phyloP scores from a whole-genome alignment of 2,113 vertebrate species.

The Phycodurus eques region DNA sequence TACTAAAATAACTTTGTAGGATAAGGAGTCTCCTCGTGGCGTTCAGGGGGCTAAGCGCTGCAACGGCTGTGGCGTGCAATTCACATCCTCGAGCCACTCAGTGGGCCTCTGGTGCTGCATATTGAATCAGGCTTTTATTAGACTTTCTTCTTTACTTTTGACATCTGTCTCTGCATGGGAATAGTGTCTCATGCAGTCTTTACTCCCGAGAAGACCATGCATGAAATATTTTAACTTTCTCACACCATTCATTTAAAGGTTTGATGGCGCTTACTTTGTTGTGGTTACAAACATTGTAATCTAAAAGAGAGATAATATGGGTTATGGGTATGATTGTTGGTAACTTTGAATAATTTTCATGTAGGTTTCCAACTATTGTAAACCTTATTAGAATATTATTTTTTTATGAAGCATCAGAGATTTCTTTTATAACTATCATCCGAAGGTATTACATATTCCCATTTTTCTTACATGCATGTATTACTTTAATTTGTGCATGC shows the following conservation, averaged over 20 bases:
- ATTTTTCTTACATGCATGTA: background rate
- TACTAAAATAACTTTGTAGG: too few relatives aligned
- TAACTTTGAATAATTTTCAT: too few relatives aligned
- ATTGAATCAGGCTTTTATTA: constrained; percentile 6
- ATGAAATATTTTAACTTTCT: constrained; percentile 3
- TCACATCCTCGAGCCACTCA: background rate
- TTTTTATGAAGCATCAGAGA: background rate
- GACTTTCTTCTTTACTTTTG: constrained; percentile 14
- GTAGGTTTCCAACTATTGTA: too few relatives aligned
- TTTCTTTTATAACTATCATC: background rate
- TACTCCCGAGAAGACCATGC: background rate
- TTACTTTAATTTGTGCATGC: background rate
- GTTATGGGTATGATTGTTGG: too few relatives aligned
- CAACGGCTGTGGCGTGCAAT: background rate
- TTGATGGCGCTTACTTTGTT: background rate
- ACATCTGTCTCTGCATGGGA: constrained; percentile 11
- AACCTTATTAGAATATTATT: background rate
- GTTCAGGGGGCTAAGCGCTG: background rate
- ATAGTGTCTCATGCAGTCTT: background rate
- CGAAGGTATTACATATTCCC: background rate
- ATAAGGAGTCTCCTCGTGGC: background rate
- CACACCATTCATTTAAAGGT: background rate
- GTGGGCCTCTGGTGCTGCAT: constrained; percentile 4
- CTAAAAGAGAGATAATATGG: too few relatives aligned
- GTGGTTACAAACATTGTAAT: background rate